phyloP scores from a whole-genome alignment of 2,888 invertebrate species.

The Lycaena phlaeas region DNA sequence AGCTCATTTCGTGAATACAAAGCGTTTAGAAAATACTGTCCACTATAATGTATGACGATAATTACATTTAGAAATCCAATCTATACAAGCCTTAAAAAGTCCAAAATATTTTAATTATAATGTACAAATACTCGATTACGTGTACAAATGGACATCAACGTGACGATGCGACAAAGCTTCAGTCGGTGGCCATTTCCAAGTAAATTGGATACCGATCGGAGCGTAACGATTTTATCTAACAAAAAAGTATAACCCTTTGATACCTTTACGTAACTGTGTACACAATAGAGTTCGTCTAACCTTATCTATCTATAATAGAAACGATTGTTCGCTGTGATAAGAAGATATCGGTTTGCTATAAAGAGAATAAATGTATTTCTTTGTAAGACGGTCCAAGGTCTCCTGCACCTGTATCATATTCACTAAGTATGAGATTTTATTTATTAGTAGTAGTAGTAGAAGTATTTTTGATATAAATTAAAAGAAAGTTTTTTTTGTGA shows the following conservation, averaged over 20 bases:
- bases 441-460: too few species aligned
- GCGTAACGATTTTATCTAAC: conserved; percentile 54
- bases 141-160: conserved; percentile 40
- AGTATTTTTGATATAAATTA: too few species aligned
- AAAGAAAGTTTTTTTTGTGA: too few species aligned
- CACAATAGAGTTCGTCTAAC: conserved; percentile 39
- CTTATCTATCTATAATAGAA: conserved; percentile 17
- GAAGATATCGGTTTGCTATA: conserved; percentile 10
- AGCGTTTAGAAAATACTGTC: not conserved
- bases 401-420: conserved; percentile 2
- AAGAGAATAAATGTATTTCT: conserved; percentile 1
- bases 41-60: not conserved
- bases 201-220: conserved; percentile 62
- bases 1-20: not conserved
- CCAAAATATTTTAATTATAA: conserved; percentile 55
- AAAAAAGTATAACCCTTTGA: conserved; percentile 43
- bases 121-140: conserved; percentile 56
- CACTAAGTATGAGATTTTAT: too few species aligned
- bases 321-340: conserved; percentile 15
- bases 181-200: conserved; percentile 40
- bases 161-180: conserved; percentile 53
- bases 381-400: not conserved
- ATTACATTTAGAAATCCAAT: not conserved
- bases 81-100: conserved; percentile 26
- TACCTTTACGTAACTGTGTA: conserved; percentile 47